Evolutionary conservation across 2,113 vertebrate genomes (phyloP).

Genomic region (Nannospalax galili): DNA sequence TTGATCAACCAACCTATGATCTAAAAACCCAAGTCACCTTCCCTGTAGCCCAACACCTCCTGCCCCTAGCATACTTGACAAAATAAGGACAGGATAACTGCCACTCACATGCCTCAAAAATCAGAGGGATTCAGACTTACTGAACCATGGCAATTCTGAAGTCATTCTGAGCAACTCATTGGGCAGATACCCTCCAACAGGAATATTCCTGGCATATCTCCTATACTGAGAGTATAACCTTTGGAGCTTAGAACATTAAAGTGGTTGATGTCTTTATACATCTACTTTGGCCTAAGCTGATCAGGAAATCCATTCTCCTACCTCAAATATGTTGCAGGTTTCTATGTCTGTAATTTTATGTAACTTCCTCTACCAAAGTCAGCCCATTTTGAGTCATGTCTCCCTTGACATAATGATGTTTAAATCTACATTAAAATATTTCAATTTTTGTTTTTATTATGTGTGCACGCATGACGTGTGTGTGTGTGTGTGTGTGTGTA

Average conservation of each 20-base stretch:
- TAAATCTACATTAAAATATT: too few relatives aligned
- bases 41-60: neutral
- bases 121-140: neutral
- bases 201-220: neutral
- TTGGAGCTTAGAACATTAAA: neutral
- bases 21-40: neutral
- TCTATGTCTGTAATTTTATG: conserved; percentile 30
- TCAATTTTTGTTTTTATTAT: too few relatives aligned
- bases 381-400: neutral
- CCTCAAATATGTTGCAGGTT: conserved; percentile 12
- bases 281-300: neutral
- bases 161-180: neutral
- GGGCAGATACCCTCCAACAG: neutral
- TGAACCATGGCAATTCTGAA: neutral
- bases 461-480: too few relatives aligned
- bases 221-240: neutral
- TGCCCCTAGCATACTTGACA: neutral
- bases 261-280: neutral
- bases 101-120: neutral
- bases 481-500: too few relatives aligned
- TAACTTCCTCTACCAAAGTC: neutral
- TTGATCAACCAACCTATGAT: neutral
- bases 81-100: neutral
- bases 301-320: neutral
- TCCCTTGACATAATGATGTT: conserved; percentile 32